Conservation (phyloP, 2,888 invertebrate species). For the Dorcus hopei region DNA sequence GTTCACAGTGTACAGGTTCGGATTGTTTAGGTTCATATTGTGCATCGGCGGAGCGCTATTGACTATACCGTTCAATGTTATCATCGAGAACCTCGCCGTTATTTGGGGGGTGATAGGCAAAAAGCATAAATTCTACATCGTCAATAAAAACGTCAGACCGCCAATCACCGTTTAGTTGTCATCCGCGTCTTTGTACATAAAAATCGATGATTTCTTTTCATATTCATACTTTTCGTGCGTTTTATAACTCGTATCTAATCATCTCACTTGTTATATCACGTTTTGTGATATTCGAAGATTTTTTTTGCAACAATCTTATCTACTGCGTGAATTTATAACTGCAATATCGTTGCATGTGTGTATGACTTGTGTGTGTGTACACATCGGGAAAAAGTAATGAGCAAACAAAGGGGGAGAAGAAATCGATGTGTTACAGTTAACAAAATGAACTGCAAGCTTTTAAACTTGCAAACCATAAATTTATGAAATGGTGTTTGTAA, state of each 20-base stretch:
- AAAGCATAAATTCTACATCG: conserved; percentile 96
- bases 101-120: conserved; percentile 92
- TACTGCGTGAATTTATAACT: no score
- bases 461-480: no score
- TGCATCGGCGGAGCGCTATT: conserved; percentile 83
- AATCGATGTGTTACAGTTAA: no score
- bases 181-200: background rate
- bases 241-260: background rate
- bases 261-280: background rate
- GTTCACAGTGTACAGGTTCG: conserved; percentile 85
- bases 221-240: background rate
- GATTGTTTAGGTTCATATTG: conserved; percentile 71
- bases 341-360: no score
- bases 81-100: conserved; percentile 93
- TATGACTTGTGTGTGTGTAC: no score
- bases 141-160: conserved; percentile 83
- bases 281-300: no score
- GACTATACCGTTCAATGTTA: conserved; percentile 89
- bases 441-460: no score
- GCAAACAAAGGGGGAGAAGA: no score
- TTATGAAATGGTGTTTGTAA: no score
- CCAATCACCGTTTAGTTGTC: conserved; percentile 59
- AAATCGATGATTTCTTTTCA: background rate
- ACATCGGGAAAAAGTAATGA: no score
- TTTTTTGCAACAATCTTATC: no score